These are phyloP conservation scores for Porites australiensis DNA, from an alignment of 64 coral and sea anemone genomes.

Conservation along the genomic window DNA sequence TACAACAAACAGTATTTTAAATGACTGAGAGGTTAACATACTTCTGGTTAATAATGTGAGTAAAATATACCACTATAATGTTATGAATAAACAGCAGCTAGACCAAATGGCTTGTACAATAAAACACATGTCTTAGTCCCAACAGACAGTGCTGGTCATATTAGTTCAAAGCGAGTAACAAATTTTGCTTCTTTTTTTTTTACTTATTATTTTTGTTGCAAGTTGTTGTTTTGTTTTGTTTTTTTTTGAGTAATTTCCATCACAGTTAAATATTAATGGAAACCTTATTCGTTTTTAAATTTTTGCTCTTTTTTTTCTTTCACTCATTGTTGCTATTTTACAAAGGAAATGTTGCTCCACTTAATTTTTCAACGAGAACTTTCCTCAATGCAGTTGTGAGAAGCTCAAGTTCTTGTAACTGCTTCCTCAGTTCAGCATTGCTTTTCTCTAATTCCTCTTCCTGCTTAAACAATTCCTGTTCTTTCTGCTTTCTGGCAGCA, in stretches of 20 bases:
- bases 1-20: too few species aligned
- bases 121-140: too few species aligned
- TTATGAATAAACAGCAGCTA: too few species aligned
- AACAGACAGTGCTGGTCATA: too few species aligned
- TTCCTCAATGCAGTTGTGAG: slow-evolving; percentile 74
- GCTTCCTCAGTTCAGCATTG: slow-evolving; percentile 68
- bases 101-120: too few species aligned
- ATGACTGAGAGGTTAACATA: too few species aligned
- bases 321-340: background rate
- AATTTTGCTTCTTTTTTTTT: slow-evolving; percentile 15
- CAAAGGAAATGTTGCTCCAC: slow-evolving; percentile 25
- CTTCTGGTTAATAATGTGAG: too few species aligned
- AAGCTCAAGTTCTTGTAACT: slow-evolving; percentile 75
- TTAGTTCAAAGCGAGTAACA: too few species aligned
- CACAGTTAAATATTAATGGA: background rate
- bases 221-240: background rate
- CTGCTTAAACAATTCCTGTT: slow-evolving; percentile 80
- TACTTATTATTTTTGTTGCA: too few species aligned
- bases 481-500: slow-evolving; percentile 74
- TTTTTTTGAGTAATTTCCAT: background rate
- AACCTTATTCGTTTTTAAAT: background rate
- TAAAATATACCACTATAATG: too few species aligned
- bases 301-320: background rate
- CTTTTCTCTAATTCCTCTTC: slow-evolving; percentile 75
- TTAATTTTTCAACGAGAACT: slow-evolving; percentile 75